Evolutionary conservation across 2,888 invertebrate species (phyloP).

Genomic region (Morpho helenor): DNA sequence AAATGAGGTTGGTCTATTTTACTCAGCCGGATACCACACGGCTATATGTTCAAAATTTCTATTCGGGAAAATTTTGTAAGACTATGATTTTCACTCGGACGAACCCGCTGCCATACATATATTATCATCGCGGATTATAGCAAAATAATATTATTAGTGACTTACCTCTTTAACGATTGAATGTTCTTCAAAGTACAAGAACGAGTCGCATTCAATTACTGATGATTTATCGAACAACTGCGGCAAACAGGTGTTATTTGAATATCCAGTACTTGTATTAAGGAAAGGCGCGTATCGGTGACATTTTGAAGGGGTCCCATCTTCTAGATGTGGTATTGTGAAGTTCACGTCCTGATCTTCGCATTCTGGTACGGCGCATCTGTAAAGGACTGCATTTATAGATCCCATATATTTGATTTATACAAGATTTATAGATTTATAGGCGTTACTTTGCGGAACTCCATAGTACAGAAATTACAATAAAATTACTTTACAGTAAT

Average conservation of each 20-base stretch:
- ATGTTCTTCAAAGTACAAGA: constrained; percentile 62
- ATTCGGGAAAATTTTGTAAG: too few relatives aligned
- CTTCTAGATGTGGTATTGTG: constrained; percentile 55
- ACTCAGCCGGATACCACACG: too few relatives aligned
- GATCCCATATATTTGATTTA: too few relatives aligned
- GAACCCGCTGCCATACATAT: too few relatives aligned
- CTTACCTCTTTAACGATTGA: constrained; percentile 69
- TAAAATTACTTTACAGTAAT: too few relatives aligned
- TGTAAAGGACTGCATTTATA: constrained; percentile 32
- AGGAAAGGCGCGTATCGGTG: constrained; percentile 53
- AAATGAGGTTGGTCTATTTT: too few relatives aligned
- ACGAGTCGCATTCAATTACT: constrained; percentile 57
- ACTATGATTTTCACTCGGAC: too few relatives aligned
- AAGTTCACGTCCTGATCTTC: constrained; percentile 50
- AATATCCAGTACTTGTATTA: constrained; percentile 34
- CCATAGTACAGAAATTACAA: too few relatives aligned
- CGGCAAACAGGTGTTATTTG: constrained; percentile 48
- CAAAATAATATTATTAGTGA: background rate
- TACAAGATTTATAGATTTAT: too few relatives aligned
- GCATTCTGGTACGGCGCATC: constrained; percentile 67
- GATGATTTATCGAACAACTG: constrained; percentile 56
- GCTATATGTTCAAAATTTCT: too few relatives aligned
- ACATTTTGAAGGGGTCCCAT: constrained; percentile 56
- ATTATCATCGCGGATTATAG: too few relatives aligned
- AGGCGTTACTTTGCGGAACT: too few relatives aligned